These are phyloP conservation scores for Cerceris rybyensis DNA, from an alignment of 2,888 invertebrate species.

Conservation along the genomic window DNA sequence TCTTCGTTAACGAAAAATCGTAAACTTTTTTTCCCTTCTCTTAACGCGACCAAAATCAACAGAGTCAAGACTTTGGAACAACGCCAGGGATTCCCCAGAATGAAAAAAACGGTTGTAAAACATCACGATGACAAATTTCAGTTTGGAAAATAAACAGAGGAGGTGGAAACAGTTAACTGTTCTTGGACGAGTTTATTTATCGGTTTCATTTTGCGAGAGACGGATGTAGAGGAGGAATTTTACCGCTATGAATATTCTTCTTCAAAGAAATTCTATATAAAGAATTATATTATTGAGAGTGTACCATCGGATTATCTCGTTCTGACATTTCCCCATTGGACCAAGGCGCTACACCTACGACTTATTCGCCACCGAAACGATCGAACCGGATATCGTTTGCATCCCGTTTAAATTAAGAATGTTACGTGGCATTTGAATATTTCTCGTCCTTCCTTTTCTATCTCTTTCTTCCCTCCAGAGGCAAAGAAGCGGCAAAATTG, in stretches of 20 bases:
- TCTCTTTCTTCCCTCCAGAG: too few relatives aligned
- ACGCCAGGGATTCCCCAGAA: slow-evolving; percentile 8
- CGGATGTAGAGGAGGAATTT: not conserved
- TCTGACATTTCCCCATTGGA: too few relatives aligned
- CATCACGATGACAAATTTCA: not conserved
- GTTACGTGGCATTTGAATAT: slow-evolving; percentile 35
- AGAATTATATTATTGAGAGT: too few relatives aligned
- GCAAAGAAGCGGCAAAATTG: not conserved
- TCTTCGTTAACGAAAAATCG: too few relatives aligned
- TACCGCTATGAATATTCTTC: not conserved
- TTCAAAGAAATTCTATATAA: too few relatives aligned
- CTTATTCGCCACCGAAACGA: not conserved
- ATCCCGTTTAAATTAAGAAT: slow-evolving; percentile 7
- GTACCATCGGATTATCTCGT: too few relatives aligned
- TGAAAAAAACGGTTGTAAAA: not conserved
- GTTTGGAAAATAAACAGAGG: not conserved
- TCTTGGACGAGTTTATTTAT: not conserved
- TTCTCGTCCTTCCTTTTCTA: not conserved
- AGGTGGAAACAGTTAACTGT: slow-evolving; percentile 2
- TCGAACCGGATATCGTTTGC: slow-evolving; percentile 10
- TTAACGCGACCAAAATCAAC: not conserved
- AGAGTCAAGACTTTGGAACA: not conserved
- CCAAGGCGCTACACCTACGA: too few relatives aligned
- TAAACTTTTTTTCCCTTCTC: too few relatives aligned
- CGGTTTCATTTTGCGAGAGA: not conserved